These are phyloP conservation scores for Leucosticte australis DNA, from an alignment of 2,113 vertebrate species.

Conservation along the genomic window DNA sequence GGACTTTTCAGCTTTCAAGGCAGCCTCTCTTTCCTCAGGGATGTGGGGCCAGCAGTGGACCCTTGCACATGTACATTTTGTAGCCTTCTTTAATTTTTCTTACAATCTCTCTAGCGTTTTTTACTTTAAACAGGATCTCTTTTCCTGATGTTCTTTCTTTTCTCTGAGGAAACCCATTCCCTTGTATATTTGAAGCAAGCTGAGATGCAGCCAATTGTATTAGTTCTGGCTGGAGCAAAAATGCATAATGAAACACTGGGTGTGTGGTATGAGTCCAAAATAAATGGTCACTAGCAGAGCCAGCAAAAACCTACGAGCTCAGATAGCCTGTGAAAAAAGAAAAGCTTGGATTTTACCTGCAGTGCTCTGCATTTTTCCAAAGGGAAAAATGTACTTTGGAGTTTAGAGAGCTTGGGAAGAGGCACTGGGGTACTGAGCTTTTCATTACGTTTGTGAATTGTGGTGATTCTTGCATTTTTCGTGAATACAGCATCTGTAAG, in stretches of 20 bases:
- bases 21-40: background rate
- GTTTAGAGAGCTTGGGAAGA: background rate
- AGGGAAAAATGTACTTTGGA: background rate
- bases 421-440: background rate
- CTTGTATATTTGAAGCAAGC: conserved; percentile 1
- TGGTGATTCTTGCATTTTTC: background rate
- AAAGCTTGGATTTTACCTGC: background rate
- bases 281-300: conserved; percentile 45
- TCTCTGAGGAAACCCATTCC: background rate
- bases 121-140: background rate
- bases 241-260: conserved; percentile 19
- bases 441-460: background rate
- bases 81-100: background rate
- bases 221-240: conserved; percentile 45
- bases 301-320: background rate
- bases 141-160: background rate
- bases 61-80: background rate
- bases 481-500: background rate
- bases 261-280: conserved; percentile 40
- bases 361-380: background rate
- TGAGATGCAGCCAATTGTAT: conserved; percentile 47
- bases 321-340: background rate
- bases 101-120: background rate
- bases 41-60: background rate
- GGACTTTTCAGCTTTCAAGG: background rate